These are phyloP conservation scores for Indicator maculatus DNA, from an alignment of 2,113 vertebrate species.

Conservation along the genomic window DNA sequence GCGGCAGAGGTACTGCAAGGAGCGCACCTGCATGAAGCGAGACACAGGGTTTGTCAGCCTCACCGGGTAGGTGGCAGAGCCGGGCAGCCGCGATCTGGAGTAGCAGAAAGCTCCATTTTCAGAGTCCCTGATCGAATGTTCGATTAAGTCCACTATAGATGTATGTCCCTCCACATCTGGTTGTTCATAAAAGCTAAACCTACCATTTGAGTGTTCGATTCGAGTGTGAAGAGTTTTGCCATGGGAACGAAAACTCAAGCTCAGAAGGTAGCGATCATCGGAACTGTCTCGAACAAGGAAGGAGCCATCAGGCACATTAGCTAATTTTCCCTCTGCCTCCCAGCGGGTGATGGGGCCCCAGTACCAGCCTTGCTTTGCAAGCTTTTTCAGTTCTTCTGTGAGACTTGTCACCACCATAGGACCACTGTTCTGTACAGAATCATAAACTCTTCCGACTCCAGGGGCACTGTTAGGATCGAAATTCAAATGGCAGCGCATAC, in stretches of 20 bases:
- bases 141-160: conserved; percentile 96
- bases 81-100: conserved; percentile 94
- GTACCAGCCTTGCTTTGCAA: conserved; percentile 98
- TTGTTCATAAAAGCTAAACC: conserved; percentile 99
- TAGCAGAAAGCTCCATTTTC: conserved; percentile 98
- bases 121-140: conserved; percentile 97
- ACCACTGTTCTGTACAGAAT: conserved; percentile 94
- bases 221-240: conserved; percentile 96
- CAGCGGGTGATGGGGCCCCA: conserved; percentile 98
- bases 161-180: conserved; percentile 97
- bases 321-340: conserved; percentile 96
- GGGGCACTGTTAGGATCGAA: conserved; percentile 94
- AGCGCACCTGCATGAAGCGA: conserved; percentile 98
- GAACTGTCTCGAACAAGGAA: conserved; percentile 97
- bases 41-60: conserved; percentile 96
- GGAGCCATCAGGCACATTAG: conserved; percentile 91
- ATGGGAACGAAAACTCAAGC: conserved; percentile 96
- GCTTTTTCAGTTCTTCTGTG: conserved; percentile 96
- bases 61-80: conserved; percentile 95
- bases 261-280: conserved; percentile 95
- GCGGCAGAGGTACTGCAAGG: conserved; percentile 97
- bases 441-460: conserved; percentile 92
- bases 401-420: conserved; percentile 96
- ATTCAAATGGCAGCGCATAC: conserved; percentile 93
- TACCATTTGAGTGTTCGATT: conserved; percentile 97